These are phyloP conservation scores for Peromyscus attwateri DNA, from an alignment of 2,797 vertebrate genomes.

Conservation along the genomic window DNA sequence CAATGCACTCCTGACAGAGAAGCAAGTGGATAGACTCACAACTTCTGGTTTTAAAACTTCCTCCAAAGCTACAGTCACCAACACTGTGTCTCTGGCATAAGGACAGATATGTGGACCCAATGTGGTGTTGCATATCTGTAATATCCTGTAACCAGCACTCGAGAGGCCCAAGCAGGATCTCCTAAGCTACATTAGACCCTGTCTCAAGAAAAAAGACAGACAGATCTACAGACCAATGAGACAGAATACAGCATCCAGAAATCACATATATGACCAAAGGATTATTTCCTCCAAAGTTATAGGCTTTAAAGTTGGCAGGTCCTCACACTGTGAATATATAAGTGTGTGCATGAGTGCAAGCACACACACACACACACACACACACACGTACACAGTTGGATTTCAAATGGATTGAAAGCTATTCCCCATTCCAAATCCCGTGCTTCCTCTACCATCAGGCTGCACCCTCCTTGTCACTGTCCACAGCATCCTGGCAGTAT, in stretches of 20 bases:
- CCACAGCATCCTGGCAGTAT: not conserved
- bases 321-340: not conserved
- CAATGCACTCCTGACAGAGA: not conserved
- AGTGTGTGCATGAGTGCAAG: no score
- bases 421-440: not conserved
- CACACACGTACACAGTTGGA: not conserved
- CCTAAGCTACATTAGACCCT: not conserved
- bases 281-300: not conserved
- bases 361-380: not conserved
- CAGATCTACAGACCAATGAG: not conserved
- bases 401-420: not conserved
- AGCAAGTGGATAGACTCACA: not conserved
- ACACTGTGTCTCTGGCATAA: not conserved
- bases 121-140: no score
- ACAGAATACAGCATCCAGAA: not conserved
- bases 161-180: not conserved
- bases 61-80: not conserved
- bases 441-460: not conserved
- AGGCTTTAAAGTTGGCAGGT: not conserved
- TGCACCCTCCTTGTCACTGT: not conserved
- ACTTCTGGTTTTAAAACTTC: not conserved
- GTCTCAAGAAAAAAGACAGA: not conserved
- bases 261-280: not conserved
- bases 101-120: not conserved
- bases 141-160: not conserved